Conservation (phyloP, 2,888 invertebrate species). For the Apodemia zela region DNA sequence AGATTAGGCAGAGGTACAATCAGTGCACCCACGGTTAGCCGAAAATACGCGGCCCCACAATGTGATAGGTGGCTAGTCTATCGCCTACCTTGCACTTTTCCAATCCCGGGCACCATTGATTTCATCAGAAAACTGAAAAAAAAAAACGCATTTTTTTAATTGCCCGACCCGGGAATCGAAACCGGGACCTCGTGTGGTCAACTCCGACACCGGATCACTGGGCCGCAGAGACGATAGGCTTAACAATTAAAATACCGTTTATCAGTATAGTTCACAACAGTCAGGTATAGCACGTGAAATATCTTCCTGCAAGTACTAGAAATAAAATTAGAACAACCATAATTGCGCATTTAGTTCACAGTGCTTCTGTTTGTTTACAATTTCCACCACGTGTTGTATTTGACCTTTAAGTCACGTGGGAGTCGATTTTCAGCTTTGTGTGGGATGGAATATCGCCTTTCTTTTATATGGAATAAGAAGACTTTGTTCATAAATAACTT, state of each 20-base stretch:
- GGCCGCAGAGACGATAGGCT: too few relatives aligned
- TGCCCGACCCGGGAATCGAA: too few relatives aligned
- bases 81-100: too few relatives aligned
- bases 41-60: too few relatives aligned
- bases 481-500: background rate
- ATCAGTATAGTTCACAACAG: background rate
- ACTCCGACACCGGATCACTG: too few relatives aligned
- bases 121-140: too few relatives aligned
- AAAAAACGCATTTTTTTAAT: too few relatives aligned
- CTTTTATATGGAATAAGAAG: background rate
- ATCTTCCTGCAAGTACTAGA: background rate
- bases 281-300: conserved; percentile 7
- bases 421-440: conserved; percentile 24
- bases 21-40: too few relatives aligned
- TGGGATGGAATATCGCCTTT: background rate
- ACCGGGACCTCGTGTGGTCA: too few relatives aligned
- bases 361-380: conserved; percentile 14
- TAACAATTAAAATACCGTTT: background rate
- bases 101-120: too few relatives aligned
- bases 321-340: conserved; percentile 14
- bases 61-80: too few relatives aligned
- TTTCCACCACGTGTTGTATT: conserved; percentile 33
- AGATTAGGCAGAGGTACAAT: too few relatives aligned
- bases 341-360: conserved; percentile 13
- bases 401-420: conserved; percentile 51